Evolutionary conservation across 2,888 invertebrate species (phyloP).

Genomic region (Sinohyriopsis cumingii): DNA sequence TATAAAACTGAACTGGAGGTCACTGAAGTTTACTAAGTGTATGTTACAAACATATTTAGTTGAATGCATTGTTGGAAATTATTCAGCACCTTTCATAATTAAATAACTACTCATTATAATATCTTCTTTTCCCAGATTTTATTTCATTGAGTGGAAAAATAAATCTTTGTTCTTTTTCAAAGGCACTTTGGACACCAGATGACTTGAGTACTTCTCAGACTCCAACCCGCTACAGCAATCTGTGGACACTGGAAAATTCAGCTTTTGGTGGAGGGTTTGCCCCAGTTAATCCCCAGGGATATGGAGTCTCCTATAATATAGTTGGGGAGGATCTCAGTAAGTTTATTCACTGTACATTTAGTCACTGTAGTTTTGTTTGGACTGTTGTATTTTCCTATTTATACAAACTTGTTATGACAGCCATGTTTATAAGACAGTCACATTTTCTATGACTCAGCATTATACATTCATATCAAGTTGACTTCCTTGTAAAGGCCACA

Average conservation of each 20-base stretch:
- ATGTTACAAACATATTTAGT: no score
- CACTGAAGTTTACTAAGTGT: no score
- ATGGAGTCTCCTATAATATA: slow-evolving; percentile 61
- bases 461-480: no score
- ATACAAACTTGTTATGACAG: neutral
- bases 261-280: slow-evolving; percentile 58
- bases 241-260: slow-evolving; percentile 40
- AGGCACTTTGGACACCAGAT: slow-evolving; percentile 46
- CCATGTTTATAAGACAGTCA: no score
- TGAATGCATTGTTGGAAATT: no score
- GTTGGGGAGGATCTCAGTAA: slow-evolving; percentile 58
- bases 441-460: neutral
- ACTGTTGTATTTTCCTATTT: neutral
- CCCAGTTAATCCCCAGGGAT: slow-evolving; percentile 48
- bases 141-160: no score
- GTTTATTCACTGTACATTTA: slow-evolving; percentile 17
- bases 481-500: no score
- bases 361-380: neutral
- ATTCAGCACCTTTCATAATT: no score
- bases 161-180: slow-evolving; percentile 4
- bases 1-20: no score
- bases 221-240: slow-evolving; percentile 48
- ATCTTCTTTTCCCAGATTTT: no score
- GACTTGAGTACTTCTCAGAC: slow-evolving; percentile 63
- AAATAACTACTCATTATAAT: no score